These are phyloP conservation scores for Lasioglossum albipes DNA, from an alignment of 1,140 invertebrate genomes.

Conservation along the genomic window DNA sequence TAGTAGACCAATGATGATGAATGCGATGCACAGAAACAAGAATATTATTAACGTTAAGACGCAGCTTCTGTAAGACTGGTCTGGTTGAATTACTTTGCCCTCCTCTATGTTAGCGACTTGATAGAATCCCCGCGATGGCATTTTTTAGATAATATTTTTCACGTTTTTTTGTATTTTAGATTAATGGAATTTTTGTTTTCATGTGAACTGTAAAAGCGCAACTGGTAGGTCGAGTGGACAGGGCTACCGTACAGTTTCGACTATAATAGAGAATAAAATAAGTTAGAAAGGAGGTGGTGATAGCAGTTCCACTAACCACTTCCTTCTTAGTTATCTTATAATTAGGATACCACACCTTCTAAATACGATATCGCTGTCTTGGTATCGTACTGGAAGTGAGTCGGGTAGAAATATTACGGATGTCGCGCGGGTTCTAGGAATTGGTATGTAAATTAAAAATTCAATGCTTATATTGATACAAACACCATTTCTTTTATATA, in stretches of 20 bases:
- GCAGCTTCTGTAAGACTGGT: slow-evolving; percentile 66
- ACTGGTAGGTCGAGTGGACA: not conserved
- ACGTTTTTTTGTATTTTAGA: not conserved
- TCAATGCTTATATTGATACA: slow-evolving; percentile 10
- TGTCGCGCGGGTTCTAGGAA: no score
- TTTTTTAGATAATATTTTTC: slow-evolving; percentile 19
- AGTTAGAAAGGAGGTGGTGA: slow-evolving; percentile 14
- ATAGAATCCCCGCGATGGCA: slow-evolving; percentile 55
- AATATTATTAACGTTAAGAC: slow-evolving; percentile 63
- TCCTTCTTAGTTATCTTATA: slow-evolving; percentile 56
- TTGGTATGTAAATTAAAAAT: not conserved
- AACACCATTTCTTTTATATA: slow-evolving; percentile 36
- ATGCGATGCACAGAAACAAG: slow-evolving; percentile 61
- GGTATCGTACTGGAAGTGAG: not conserved
- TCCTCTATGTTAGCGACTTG: slow-evolving; percentile 26
- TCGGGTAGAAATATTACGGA: not conserved
- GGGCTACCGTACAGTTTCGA: not conserved
- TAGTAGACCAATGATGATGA: slow-evolving; percentile 53
- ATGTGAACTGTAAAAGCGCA: not conserved
- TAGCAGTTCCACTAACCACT: slow-evolving; percentile 58
- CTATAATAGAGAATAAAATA: not conserved
- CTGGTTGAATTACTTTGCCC: slow-evolving; percentile 35
- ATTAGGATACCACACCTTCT: not conserved
- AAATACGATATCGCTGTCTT: not conserved
- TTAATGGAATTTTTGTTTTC: not conserved